Percentiles rank a stretch among this genome's conserved stretches.
Conservation (phyloP, 2,888 invertebrate species). For the Carcina quercana region DNA sequence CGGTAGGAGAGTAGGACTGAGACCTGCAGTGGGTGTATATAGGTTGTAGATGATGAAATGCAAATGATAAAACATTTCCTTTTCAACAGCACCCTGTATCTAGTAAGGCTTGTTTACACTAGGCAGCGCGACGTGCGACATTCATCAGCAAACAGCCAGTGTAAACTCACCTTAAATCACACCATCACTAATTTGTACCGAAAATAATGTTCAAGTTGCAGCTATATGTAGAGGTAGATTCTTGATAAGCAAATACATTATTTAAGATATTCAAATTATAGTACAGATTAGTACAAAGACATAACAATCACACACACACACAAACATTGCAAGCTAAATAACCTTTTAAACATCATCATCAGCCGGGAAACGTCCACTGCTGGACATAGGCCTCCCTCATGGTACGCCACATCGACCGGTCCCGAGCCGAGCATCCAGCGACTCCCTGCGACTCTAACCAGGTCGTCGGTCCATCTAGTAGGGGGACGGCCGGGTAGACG, state of each 20-base stretch:
- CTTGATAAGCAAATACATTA: background rate
- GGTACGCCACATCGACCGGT: background rate
- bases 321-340: too few relatives aligned
- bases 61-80: background rate
- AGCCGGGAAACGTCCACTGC: too few relatives aligned
- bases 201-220: constrained; percentile 19
- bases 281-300: background rate
- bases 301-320: background rate
- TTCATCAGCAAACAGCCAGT: constrained; percentile 43
- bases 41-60: background rate
- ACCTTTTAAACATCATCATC: too few relatives aligned
- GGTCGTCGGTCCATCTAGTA: too few relatives aligned
- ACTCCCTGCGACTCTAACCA: background rate
- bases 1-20: too few relatives aligned
- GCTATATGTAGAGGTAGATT: background rate
- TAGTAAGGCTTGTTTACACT: constrained; percentile 30
- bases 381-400: background rate
- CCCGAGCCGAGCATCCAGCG: background rate
- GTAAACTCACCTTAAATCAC: constrained; percentile 30
- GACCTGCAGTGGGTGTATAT: too few relatives aligned
- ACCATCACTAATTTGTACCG: constrained; percentile 34
- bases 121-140: constrained; percentile 43
- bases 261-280: background rate
- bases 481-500: too few relatives aligned
- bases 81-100: constrained; percentile 22